Conservation (phyloP, 2,113 vertebrate genomes). For the Anguilla rostrata region DNA sequence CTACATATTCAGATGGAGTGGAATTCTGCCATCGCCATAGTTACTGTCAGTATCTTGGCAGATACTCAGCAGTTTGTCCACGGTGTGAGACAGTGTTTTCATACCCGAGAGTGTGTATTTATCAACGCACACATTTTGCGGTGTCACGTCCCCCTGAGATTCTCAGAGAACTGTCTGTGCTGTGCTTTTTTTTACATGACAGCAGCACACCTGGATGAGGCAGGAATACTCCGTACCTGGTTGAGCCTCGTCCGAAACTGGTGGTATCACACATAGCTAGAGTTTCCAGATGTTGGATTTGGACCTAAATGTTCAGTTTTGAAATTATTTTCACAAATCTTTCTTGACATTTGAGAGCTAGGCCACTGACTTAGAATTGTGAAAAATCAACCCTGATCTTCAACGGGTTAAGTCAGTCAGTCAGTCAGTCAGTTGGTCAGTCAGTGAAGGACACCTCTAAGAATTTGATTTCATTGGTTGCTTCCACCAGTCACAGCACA, state of each 20-base stretch:
- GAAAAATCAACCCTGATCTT: too few species aligned
- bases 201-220: background rate
- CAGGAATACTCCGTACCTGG: background rate
- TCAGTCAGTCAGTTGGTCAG: too few species aligned
- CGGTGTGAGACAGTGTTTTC: background rate
- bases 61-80: background rate
- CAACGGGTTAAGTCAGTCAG: too few species aligned
- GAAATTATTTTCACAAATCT: too few species aligned
- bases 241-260: background rate
- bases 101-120: background rate
- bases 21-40: slow-evolving; percentile 1
- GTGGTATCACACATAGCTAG: too few species aligned
- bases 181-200: background rate
- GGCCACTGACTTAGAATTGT: too few species aligned
- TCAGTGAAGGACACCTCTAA: background rate
- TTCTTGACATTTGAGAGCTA: too few species aligned
- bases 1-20: background rate
- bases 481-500: background rate
- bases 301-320: too few species aligned
- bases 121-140: background rate
- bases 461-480: too few species aligned
- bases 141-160: background rate
- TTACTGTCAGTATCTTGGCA: background rate
- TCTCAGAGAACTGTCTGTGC: background rate
- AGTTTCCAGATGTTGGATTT: too few species aligned